Evolutionary conservation across 2,113 vertebrate genomes (phyloP).

Genomic region (Capreolus pygargus): DNA sequence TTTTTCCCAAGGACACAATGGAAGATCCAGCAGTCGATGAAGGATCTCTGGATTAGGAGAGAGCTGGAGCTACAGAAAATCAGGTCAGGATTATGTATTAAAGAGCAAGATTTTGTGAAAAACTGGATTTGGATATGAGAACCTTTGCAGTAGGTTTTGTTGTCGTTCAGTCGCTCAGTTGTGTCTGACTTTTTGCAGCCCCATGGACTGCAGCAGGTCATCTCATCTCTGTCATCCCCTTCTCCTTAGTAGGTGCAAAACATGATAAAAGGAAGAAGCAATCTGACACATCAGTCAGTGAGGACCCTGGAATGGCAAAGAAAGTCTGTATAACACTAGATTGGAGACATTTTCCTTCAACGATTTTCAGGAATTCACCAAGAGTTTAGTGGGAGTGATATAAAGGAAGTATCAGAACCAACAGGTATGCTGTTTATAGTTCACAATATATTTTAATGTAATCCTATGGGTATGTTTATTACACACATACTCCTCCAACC

Average conservation of each 20-base stretch:
- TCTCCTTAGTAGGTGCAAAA: not conserved
- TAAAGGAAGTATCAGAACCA: not conserved
- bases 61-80: not conserved
- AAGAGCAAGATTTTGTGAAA: not conserved
- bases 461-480: not conserved
- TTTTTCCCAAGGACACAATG: not conserved
- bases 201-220: not conserved
- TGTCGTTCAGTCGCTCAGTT: not conserved
- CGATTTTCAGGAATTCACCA: not conserved
- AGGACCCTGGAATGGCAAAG: not conserved
- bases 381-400: not conserved
- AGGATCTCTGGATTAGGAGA: not conserved
- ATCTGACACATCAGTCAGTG: not conserved
- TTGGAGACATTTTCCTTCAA: not conserved
- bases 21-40: not conserved
- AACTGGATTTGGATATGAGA: not conserved
- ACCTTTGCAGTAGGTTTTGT: not conserved
- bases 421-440: not conserved
- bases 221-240: not conserved
- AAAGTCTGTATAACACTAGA: not conserved
- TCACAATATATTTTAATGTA: not conserved
- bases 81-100: not conserved
- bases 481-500: not conserved
- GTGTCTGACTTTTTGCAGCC: not conserved
- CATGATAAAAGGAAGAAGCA: not conserved